Percentiles rank a stretch among this genome's conserved stretches.
Evolutionary conservation across 2,797 vertebrate species (phyloP).

Genomic region (Mycteria americana): DNA sequence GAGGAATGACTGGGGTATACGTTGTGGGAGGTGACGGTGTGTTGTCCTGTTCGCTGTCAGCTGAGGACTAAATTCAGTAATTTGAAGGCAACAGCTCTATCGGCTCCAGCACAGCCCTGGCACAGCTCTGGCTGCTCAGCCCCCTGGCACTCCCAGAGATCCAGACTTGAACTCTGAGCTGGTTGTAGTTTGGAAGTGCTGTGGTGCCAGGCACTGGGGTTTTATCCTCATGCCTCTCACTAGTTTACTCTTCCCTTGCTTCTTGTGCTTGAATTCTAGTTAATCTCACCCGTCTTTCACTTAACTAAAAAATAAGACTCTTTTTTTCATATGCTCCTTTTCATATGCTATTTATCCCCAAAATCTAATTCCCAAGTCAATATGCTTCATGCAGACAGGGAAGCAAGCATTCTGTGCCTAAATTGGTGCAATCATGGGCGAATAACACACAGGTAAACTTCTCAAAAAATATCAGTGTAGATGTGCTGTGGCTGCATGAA

Average conservation of each 20-base stretch:
- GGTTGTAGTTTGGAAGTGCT: not conserved
- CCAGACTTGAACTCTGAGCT: not conserved
- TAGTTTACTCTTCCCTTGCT: not conserved
- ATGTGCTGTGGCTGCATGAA: not conserved
- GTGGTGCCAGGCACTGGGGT: fast-evolving
- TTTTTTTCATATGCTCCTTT: not conserved
- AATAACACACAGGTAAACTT: not conserved
- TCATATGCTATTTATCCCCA: not conserved
- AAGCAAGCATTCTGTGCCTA: not conserved
- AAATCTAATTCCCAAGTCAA: not conserved
- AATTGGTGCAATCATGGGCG: not conserved
- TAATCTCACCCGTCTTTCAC: not conserved
- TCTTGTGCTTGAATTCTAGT: not conserved
- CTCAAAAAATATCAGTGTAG: not conserved
- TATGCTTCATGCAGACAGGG: not conserved
- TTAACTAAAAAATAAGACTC: not conserved
- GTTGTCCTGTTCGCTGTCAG: not conserved
- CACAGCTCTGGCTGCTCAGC: not conserved
- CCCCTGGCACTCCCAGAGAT: not conserved
- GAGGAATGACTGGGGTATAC: not conserved
- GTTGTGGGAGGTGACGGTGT: not conserved
- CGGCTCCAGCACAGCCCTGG: not conserved
- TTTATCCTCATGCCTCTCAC: not conserved
- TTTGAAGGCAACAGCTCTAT: not conserved
- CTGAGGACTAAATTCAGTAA: not conserved